Conservation (phyloP, 1,140 invertebrate species). For the Cydia splendana region DNA sequence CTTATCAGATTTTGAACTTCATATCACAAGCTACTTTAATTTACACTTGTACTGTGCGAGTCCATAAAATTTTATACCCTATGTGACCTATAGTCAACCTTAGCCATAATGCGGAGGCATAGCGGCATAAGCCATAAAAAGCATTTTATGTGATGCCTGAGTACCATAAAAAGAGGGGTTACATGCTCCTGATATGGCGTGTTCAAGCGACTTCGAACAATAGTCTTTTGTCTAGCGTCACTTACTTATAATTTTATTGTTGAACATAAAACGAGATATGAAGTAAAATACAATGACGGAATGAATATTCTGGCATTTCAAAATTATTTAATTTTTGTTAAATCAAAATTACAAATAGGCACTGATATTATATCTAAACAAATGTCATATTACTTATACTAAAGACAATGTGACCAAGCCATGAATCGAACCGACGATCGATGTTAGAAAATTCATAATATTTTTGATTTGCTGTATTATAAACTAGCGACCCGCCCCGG, state of each 20-base stretch:
- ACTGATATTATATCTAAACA: no score
- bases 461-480: no score
- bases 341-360: no score
- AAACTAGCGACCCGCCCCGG: no score
- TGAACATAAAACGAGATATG: neutral
- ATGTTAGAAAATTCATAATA: no score
- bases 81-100: conserved; percentile 45
- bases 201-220: conserved; percentile 21
- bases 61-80: conserved; percentile 46
- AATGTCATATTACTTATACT: no score
- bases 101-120: conserved; percentile 38
- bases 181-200: conserved; percentile 36
- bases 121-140: conserved; percentile 42
- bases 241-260: conserved; percentile 6
- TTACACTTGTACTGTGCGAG: conserved; percentile 41
- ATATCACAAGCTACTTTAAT: neutral
- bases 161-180: conserved; percentile 47
- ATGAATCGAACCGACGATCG: no score
- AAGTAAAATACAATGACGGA: neutral
- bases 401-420: no score
- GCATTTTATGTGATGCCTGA: conserved; percentile 43
- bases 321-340: neutral
- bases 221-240: conserved; percentile 4
- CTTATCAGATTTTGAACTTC: neutral
- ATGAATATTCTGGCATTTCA: neutral